Percentiles rank a stretch among this genome's conserved stretches.
Evolutionary conservation across 1,140 invertebrate species (phyloP).

Genomic region (Calliphora vicina): DNA sequence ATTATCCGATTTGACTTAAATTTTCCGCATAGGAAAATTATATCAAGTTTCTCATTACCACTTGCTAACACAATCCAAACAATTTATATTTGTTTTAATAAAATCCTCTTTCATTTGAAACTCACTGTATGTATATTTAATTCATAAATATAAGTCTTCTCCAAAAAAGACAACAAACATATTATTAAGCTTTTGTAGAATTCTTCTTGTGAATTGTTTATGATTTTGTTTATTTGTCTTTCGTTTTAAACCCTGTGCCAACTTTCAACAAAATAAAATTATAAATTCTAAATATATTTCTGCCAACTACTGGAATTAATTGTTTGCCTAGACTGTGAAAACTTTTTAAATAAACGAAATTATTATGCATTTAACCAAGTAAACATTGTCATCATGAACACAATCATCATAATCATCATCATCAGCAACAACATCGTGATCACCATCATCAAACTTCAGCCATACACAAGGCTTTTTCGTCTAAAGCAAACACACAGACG

Average conservation of each 20-base stretch:
- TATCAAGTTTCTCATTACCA: too few relatives aligned
- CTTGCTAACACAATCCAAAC: too few relatives aligned
- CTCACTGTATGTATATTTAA: neutral
- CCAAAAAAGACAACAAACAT: too few relatives aligned
- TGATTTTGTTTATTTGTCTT: neutral
- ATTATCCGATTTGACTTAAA: too few relatives aligned
- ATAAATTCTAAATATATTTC: constrained; percentile 12
- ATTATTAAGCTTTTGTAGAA: neutral
- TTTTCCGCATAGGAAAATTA: too few relatives aligned
- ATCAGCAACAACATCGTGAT: neutral
- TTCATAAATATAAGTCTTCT: neutral
- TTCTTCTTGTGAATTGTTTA: neutral
- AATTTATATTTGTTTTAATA: too few relatives aligned
- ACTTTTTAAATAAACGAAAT: constrained; percentile 24
- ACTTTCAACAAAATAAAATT: neutral
- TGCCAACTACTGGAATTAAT: constrained; percentile 37
- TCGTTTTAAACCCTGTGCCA: neutral
- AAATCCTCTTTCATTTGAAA: neutral
- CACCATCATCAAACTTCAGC: too few relatives aligned
- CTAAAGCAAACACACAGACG: neutral
- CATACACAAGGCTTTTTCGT: neutral
- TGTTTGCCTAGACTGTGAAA: constrained; percentile 24
- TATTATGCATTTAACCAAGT: constrained; percentile 1
- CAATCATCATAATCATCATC: neutral
- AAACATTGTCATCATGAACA: neutral